phyloP scores from a whole-genome alignment of 2,797 vertebrate genomes.

The Karalla daura region DNA sequence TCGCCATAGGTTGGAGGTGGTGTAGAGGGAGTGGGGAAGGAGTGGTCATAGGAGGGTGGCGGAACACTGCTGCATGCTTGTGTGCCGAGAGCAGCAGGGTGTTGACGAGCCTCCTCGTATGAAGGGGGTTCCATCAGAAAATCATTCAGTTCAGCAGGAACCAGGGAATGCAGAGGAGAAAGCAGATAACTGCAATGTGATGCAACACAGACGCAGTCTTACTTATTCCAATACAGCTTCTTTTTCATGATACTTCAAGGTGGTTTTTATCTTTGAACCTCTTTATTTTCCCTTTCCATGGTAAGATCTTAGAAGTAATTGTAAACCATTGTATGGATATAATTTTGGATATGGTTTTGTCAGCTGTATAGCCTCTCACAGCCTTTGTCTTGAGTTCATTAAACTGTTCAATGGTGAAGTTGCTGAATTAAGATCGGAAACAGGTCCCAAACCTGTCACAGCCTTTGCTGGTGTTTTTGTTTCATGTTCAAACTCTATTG shows the following conservation, averaged over 20 bases:
- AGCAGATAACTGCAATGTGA: neutral
- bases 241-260: neutral
- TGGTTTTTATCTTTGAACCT: neutral
- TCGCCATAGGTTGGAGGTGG: conserved; percentile 75
- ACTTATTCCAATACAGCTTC: neutral
- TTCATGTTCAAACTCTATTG: no score
- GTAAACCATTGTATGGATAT: no score
- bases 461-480: no score
- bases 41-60: conserved; percentile 47
- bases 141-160: conserved; percentile 29
- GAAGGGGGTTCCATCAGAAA: conserved; percentile 74
- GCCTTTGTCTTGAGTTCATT: no score
- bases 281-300: no score
- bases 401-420: neutral
- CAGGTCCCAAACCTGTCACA: neutral
- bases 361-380: neutral
- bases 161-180: conserved; percentile 10
- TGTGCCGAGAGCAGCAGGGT: conserved; percentile 5
- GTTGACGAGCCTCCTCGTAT: conserved; percentile 60
- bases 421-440: neutral
- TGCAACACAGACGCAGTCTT: no score
- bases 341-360: no score
- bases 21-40: conserved; percentile 30
- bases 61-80: neutral
- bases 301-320: no score